Conservation (phyloP, 2,797 vertebrate species). For the Threskiornis aethiopicus region DNA sequence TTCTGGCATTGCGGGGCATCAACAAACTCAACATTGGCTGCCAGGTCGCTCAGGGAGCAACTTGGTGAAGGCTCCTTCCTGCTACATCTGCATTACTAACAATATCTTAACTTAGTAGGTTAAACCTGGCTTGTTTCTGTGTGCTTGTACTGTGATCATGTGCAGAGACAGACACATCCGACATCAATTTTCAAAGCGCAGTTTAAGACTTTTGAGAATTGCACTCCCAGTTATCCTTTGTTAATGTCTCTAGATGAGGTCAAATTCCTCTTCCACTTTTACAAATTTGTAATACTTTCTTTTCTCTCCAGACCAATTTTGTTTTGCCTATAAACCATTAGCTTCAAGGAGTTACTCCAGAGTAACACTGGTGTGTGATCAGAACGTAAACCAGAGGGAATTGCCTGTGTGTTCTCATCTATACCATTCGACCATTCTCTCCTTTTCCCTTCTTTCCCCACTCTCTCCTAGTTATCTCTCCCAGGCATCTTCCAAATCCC, state of each 20-base stretch:
- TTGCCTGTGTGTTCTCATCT: neutral
- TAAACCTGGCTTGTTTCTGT: neutral
- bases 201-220: neutral
- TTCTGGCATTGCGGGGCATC: fast-evolving
- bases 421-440: neutral
- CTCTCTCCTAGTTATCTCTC: neutral
- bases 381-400: conserved; percentile 16
- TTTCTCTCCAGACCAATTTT: conserved; percentile 19
- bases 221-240: neutral
- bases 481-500: conserved; percentile 18
- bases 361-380: neutral
- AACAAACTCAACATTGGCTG: neutral
- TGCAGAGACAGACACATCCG: neutral
- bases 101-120: neutral
- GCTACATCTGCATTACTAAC: neutral
- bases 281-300: neutral
- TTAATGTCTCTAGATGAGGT: neutral
- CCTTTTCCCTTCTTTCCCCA: neutral
- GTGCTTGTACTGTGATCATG: neutral
- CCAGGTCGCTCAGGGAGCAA: neutral
- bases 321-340: conserved; percentile 18
- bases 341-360: conserved; percentile 31
- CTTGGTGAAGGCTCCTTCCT: neutral
- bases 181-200: neutral
- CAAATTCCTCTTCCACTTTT: neutral